Conservation (phyloP, 2,888 invertebrate genomes). For the Celastrina argiolus region DNA sequence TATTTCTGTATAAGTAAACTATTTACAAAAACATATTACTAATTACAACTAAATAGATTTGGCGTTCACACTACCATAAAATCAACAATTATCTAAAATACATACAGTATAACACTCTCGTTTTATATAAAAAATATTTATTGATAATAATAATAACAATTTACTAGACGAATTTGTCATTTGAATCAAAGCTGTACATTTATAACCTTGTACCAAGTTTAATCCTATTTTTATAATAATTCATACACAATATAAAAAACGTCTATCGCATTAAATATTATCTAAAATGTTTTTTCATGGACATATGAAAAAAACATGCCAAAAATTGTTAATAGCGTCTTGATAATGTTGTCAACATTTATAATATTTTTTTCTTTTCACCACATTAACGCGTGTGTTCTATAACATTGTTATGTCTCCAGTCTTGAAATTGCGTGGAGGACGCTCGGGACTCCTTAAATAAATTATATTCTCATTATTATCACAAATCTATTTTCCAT, state of each 20-base stretch:
- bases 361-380: neutral
- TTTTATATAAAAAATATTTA: neutral
- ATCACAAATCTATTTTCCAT: too few species aligned
- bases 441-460: conserved; percentile 2
- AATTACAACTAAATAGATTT: conserved; percentile 1
- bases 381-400: neutral
- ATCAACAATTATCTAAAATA: conserved; percentile 2
- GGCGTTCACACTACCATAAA: neutral
- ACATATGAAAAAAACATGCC: neutral
- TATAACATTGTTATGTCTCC: conserved; percentile 8
- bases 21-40: conserved; percentile 5
- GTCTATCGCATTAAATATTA: neutral
- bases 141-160: neutral
- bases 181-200: neutral
- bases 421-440: neutral
- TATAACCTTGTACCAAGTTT: neutral
- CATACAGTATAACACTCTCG: neutral
- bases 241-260: neutral
- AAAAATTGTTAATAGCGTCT: neutral
- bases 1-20: neutral
- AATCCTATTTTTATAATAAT: neutral
- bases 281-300: neutral
- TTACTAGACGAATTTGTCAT: neutral
- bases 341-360: neutral
- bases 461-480: neutral